phyloP scores from a whole-genome alignment of 1,140 invertebrate species.

The Sarcophaga peregrina region DNA sequence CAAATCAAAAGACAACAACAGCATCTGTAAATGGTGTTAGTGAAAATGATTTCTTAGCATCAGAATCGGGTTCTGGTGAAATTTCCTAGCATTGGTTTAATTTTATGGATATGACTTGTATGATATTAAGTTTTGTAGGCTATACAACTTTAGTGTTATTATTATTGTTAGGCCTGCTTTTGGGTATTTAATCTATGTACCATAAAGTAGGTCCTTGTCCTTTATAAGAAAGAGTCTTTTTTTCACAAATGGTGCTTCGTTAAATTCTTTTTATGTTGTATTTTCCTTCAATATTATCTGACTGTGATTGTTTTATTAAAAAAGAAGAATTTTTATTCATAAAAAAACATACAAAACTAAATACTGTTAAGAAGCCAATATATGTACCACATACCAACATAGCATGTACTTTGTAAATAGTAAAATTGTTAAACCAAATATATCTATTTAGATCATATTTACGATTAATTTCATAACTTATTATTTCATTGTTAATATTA shows the following conservation, averaged over 20 bases:
- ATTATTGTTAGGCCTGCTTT: neutral
- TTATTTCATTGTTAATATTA: no score
- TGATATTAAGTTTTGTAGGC: neutral
- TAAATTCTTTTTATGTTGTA: neutral
- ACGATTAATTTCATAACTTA: no score
- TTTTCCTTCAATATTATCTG: neutral
- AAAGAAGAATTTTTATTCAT: no score
- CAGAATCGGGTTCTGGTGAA: slow-evolving; percentile 53
- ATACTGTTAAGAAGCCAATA: no score
- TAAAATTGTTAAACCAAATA: neutral
- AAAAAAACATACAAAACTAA: no score
- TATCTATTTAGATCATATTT: neutral
- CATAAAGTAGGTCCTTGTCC: neutral
- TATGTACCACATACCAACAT: no score
- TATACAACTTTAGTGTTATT: slow-evolving; percentile 25
- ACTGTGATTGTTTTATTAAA: neutral
- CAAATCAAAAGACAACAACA: neutral
- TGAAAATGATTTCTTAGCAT: slow-evolving; percentile 19
- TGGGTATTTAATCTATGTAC: neutral
- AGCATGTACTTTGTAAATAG: neutral
- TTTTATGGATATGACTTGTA: neutral
- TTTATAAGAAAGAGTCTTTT: no score
- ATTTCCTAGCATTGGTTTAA: slow-evolving; percentile 50
- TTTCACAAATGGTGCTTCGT: neutral
- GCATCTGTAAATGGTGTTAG: neutral